Percentiles rank a stretch among this genome's conserved stretches.
Evolutionary conservation across 2,113 vertebrate genomes (phyloP).

Genomic region (Arenaria interpres): DNA sequence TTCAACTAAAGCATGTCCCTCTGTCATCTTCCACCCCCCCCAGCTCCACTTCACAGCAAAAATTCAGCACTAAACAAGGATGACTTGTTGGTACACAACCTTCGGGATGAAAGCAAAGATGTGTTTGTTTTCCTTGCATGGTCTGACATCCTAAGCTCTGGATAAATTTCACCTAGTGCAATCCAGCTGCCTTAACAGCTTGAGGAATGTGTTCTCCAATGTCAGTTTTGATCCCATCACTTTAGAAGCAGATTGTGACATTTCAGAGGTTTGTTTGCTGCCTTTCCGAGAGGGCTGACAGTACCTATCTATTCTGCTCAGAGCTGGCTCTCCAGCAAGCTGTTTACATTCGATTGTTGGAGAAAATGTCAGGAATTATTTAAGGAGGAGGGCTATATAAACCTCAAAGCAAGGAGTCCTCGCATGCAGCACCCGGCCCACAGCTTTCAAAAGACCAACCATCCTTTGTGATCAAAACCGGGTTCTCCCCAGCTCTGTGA

Average conservation of each 20-base stretch:
- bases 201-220: constrained; percentile 45
- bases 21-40: background rate
- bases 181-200: constrained; percentile 71
- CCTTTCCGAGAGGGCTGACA: constrained; percentile 39
- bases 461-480: constrained; percentile 29
- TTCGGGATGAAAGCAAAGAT: constrained; percentile 55
- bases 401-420: constrained; percentile 55
- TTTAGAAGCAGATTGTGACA: constrained; percentile 66
- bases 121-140: constrained; percentile 58
- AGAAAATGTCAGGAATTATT: constrained; percentile 58
- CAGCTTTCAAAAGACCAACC: constrained; percentile 55
- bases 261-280: constrained; percentile 68
- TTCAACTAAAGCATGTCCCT: constrained; percentile 40
- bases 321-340: constrained; percentile 27
- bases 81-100: constrained; percentile 60
- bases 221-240: constrained; percentile 65
- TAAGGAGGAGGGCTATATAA: constrained; percentile 51
- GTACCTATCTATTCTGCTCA: constrained; percentile 53
- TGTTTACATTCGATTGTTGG: constrained; percentile 40
- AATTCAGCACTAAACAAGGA: constrained; percentile 14
- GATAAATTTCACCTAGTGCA: constrained; percentile 63
- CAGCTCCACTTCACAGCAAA: constrained; percentile 45
- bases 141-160: constrained; percentile 64
- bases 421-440: background rate
- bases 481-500: constrained; percentile 47